phyloP scores from a whole-genome alignment of 37 sponge, comb jelly and placozoan species.

The Oscarella lobularis region DNA sequence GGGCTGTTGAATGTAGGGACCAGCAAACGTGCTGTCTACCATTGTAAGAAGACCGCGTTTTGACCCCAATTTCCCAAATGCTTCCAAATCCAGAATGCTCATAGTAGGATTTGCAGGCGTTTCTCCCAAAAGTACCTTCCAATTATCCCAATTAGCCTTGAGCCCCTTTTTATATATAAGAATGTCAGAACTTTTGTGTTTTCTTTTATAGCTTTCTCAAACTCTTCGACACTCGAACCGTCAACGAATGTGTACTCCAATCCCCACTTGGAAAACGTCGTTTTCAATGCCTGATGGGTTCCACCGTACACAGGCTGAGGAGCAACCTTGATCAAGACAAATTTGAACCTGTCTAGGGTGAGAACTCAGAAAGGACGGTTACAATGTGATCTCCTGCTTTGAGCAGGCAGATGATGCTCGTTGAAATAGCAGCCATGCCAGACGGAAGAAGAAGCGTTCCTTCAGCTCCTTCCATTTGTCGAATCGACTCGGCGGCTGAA shows the following conservation, averaged over 20 bases:
- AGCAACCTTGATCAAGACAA: slow-evolving; percentile 16
- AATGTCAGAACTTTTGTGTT: slow-evolving; percentile 40
- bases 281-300: neutral
- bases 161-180: neutral
- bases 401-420: slow-evolving; percentile 18
- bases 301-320: slow-evolving; percentile 21
- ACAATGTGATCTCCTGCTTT: slow-evolving; percentile 47
- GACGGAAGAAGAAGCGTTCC: slow-evolving; percentile 30
- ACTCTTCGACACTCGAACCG: slow-evolving; percentile 9
- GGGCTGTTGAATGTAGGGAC: slow-evolving; percentile 49
- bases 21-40: slow-evolving; percentile 60
- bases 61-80: slow-evolving; percentile 15
- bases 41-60: slow-evolving; percentile 24
- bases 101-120: slow-evolving; percentile 28
- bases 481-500: slow-evolving; percentile 18
- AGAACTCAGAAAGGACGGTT: no score
- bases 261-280: slow-evolving; percentile 4
- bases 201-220: slow-evolving; percentile 21
- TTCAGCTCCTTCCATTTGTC: slow-evolving; percentile 30
- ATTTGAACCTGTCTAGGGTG: no score
- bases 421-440: slow-evolving; percentile 35
- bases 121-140: slow-evolving; percentile 37
- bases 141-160: neutral
- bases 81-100: slow-evolving; percentile 28
- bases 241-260: slow-evolving; percentile 33